Evolutionary conservation across 2,797 vertebrate species (phyloP), one percentile per base, ranked within the genome.

Genomic region (Sebastes taczanowskii): DNA sequence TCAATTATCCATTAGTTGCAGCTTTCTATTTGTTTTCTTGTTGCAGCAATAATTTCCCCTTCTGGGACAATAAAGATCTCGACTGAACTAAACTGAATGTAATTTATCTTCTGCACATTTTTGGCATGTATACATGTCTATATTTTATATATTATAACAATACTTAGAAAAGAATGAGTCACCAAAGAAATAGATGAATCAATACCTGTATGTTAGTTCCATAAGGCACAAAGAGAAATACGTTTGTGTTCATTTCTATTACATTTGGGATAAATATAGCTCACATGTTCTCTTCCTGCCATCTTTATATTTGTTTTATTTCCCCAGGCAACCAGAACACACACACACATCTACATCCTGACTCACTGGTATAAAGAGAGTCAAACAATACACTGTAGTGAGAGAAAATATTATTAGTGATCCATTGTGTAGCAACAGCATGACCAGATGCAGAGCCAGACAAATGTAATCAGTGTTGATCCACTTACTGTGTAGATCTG

Each of bases 401-500:
- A 59, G 11, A 52, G 9, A 20, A 38, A 34, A 53, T 4, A 7
- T 49, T 18, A 10, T 49, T n/a, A 10, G 30, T 67, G 23, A n/a
- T 65, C n/a, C 53, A 60, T 6, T 49, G 64, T 79, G 27, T 2
- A 32, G 55, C n/a, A 42, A 4, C 56, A 38, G 10, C 46, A 49
- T 49, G 72, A 81, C 46, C 79, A 65, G 60, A 86, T 25, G 72
- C 52, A 49, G 78, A 83, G n/a, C 8, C 76, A 56, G 77, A 82
- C 78, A 55, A 8, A 55, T 55, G 69, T 78, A 55, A 82, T 38
- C 81, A 69, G 63, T 2, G 23, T 38, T 25, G 84, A 86, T 85
- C 88, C 60, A 55, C 84, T 91, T 77, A 73, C 60, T 46, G 53
- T 8, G 20, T 1, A 68, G 85, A 77, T 83, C 81, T 38, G 14